Evolutionary conservation across 2,888 invertebrate genomes (phyloP).

Genomic region (Lasioglossum vierecki): DNA sequence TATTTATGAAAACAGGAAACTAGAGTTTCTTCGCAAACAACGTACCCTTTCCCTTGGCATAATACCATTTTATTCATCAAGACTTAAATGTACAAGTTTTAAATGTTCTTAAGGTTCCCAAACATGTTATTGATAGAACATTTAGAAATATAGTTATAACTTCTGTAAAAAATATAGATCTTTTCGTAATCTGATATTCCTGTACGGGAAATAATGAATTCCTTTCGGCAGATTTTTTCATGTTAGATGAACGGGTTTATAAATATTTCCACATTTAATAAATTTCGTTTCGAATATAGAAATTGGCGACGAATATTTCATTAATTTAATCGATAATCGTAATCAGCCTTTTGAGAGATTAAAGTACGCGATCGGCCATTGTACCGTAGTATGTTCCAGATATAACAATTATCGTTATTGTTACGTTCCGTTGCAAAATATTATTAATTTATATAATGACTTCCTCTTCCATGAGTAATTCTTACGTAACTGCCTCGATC

Average conservation of each 20-base stretch:
- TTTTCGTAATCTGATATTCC: background rate
- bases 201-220: background rate
- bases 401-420: background rate
- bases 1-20: background rate
- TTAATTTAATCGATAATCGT: background rate
- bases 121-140: too few species aligned
- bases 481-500: background rate
- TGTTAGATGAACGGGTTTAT: background rate
- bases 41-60: background rate
- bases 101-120: too few species aligned
- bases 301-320: background rate
- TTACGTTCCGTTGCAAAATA: background rate
- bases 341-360: slow-evolving; percentile 7
- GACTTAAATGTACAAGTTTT: background rate
- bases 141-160: too few species aligned
- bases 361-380: background rate
- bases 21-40: background rate
- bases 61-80: background rate
- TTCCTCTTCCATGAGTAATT: background rate
- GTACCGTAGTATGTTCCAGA: background rate
- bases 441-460: background rate
- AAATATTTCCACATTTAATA: background rate
- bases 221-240: background rate
- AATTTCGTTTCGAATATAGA: background rate
- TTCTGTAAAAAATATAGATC: background rate